Base-by-base conservation (phyloP, 1,140 invertebrate genomes). In the Vollenhovia emeryi region DNA sequence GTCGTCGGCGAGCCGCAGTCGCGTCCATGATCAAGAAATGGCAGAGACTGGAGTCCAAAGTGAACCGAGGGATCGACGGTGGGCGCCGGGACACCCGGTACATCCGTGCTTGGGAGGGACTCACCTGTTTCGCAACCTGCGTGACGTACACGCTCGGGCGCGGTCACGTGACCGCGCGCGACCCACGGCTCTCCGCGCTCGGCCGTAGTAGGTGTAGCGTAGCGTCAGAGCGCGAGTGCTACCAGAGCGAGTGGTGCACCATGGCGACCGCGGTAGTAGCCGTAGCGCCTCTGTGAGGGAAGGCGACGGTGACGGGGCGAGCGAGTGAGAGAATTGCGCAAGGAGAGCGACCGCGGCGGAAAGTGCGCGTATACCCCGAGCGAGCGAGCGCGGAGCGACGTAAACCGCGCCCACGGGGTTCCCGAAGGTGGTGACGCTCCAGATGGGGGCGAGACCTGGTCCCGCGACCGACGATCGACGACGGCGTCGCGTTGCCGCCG, bases 61-160 rank as follows among this genome's bases (percentile, higher is more conserved):
- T 43, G 3, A 2, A 30, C 13, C 9, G 24, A 36, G 45, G 24
- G 9, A 50, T 60, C 30, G 43, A 43, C 43, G 43, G 33, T 36
- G 43, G n/a, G n/a, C 2, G 43, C 43, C 3, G 43, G 11, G 11
- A 43, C 43, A 43, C 43, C 43, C 43, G 11, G 43, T 43, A 43
- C 43, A 43, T 50, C 48, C n/a, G 11, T 15, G 24, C 36, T n/a
- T 57, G 64, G 71, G 24, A 45, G 57, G 40, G 88, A 91, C 91
- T 94, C 93, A 94, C 92, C 93, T 94, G 93, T 95, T 95, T 95
- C 93, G 92, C 94, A 94, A 95, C 93, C 93, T 94, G 93, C 89
- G 91, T 95, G 93, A 94, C 93, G 93, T 94, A 91, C 85, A 24
- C 43, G 40, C 36, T 76, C 33, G 43, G 24, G 36, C 24, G 71